Base-by-base conservation (phyloP, 2,797 vertebrate species). In the Cirrhinus mrigala region DNA sequence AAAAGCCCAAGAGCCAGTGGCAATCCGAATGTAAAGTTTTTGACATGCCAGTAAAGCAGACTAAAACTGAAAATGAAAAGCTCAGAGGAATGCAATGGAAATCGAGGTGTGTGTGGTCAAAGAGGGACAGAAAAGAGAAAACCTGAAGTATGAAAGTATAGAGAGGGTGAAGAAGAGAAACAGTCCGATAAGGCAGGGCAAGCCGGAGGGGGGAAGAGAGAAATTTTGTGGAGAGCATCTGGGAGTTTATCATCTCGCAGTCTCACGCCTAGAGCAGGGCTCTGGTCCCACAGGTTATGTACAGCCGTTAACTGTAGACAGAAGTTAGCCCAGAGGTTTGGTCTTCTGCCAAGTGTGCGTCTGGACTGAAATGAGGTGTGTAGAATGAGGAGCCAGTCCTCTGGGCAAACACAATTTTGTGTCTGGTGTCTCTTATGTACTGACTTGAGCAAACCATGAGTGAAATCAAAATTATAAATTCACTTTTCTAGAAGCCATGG, bases 241-340 rank as follows among this genome's bases (percentile, higher is more conserved):
- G 54, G 68, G 77, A 79, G 77, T 79, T 85, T 71, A 52, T 80
- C 40, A 62, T 80, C 44, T 71, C 40, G 12, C 62, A 48, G 27
- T 40, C 52, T 70, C 37, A 78, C 2, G 50, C 62, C 50, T 77
- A 8, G 40, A 79, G 83, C 27, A 3, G 5, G 18, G 22, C 52
- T 78, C 24, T 22, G 40, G 22, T 80, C 68, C 84, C 68, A 79
- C 68, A 64, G 84, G 77, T 85, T 44, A 48, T 80, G 76, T 79
- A 37, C 83, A 79, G 68, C 68, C 54, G 54, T 22, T 79, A 79
- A 85, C 83, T 79, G 56, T 64, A 79, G 84, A 85, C 68, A 50
- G 83, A 73, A 71, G 77, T 22, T 20, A n/a, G 68, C 77, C 77
- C 33, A 44, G 69, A 85, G 83, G 44, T 80, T 66, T 80, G 84